Evolutionary conservation across 2,797 vertebrate species (phyloP).

Genomic region (Parauchenoglanis punctatus): DNA sequence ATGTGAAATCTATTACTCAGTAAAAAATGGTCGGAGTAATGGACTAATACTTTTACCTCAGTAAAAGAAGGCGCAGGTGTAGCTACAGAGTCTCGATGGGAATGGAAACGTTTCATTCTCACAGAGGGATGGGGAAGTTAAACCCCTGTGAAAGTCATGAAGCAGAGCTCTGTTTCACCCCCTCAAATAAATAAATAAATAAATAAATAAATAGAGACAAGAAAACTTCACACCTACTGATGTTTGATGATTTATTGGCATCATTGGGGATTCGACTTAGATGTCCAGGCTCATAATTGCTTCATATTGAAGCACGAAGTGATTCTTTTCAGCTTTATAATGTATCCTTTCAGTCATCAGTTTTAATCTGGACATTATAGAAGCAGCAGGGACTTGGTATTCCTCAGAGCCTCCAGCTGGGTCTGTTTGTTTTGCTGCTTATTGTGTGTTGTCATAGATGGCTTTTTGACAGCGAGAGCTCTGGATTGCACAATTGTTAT

Average conservation of each 20-base stretch:
- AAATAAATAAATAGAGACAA: background rate
- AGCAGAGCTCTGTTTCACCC: background rate
- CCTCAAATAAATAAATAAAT: background rate
- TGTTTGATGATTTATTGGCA: conserved; percentile 21
- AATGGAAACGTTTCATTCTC: background rate
- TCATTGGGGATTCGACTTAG: conserved; percentile 30
- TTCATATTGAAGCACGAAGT: conserved; percentile 43
- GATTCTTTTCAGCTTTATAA: conserved; percentile 27
- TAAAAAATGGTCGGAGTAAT: background rate
- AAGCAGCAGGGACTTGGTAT: conserved; percentile 43
- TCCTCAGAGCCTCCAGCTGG: conserved; percentile 45
- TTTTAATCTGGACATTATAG: conserved; percentile 54
- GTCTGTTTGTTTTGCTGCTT: conserved; percentile 52
- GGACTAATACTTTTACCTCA: background rate
- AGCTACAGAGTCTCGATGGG: too few species aligned
- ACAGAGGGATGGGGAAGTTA: background rate
- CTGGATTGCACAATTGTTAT: conserved; percentile 30
- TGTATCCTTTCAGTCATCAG: conserved; percentile 45
- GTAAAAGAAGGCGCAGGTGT: background rate
- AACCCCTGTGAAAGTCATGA: background rate
- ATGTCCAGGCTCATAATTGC: conserved; percentile 35
- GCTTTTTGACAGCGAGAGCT: conserved; percentile 33
- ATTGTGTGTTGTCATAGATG: conserved; percentile 43
- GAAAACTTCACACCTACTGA: background rate
- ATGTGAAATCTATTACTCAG: background rate